phyloP scores from a whole-genome alignment of 2,797 vertebrate species.

The Eulemur mongoz region DNA sequence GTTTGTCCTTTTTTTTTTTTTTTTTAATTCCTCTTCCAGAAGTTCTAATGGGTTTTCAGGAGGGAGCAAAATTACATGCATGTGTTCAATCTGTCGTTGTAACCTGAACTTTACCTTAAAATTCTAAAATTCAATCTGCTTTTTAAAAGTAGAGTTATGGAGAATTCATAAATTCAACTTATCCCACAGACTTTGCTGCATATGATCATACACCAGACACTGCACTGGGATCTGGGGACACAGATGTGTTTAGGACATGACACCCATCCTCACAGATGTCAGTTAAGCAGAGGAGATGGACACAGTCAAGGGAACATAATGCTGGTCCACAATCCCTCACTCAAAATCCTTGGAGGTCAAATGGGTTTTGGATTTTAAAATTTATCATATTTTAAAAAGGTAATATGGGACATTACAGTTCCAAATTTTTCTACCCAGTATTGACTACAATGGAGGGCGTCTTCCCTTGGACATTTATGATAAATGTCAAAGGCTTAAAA shows the following conservation, averaged over 20 bases:
- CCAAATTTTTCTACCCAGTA: no score
- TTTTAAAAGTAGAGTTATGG: not conserved
- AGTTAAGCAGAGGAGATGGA: not conserved
- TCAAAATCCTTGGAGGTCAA: not conserved
- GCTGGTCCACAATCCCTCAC: not conserved
- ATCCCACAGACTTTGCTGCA: not conserved
- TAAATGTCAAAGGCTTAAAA: not conserved
- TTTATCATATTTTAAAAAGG: not conserved
- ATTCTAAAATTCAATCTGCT: conserved; percentile 14
- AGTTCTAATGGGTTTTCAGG: conserved; percentile 31
- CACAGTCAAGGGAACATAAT: not conserved
- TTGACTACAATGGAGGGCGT: no score
- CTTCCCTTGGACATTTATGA: not conserved
- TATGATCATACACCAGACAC: not conserved
- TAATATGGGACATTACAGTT: not conserved
- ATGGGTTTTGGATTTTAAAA: not conserved
- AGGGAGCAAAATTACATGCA: conserved; percentile 34
- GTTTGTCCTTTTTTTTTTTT: not conserved
- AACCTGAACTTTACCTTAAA: conserved; percentile 25
- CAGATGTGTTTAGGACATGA: not conserved
- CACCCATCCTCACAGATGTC: not conserved
- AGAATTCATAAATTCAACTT: not conserved
- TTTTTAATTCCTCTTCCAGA: conserved; percentile 24
- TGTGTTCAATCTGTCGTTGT: not conserved
- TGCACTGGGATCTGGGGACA: not conserved